phyloP scores from a whole-genome alignment of 2,888 invertebrate genomes.

The Lycocerus yunnanus region DNA sequence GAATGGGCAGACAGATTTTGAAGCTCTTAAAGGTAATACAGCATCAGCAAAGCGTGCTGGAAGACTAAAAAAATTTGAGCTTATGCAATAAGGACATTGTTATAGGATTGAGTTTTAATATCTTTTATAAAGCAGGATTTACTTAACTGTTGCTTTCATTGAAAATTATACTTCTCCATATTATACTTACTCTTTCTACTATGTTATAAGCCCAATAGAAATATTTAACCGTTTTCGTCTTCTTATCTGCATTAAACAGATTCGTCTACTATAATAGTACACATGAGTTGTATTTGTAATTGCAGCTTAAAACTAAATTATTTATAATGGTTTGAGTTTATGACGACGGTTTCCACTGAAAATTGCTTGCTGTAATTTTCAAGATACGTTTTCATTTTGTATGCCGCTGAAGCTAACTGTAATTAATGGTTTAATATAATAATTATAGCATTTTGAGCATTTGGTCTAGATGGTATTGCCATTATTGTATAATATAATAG shows the following conservation, averaged over 20 bases:
- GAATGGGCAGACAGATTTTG: neutral
- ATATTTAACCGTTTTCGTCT: constrained; percentile 7
- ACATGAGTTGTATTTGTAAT: constrained; percentile 3
- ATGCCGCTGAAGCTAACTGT: neutral
- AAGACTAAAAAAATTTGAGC: too few relatives aligned
- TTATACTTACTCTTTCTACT: neutral
- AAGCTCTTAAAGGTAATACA: neutral
- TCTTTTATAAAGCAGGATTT: neutral
- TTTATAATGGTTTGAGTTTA: neutral
- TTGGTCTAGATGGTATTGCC: neutral
- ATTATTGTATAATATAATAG: constrained; percentile 9
- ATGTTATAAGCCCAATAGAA: neutral
- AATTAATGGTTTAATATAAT: neutral
- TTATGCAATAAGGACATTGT: too few relatives aligned
- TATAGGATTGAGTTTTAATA: too few relatives aligned
- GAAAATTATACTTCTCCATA: neutral
- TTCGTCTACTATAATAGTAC: neutral
- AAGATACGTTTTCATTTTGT: neutral
- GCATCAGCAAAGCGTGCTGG: too few relatives aligned
- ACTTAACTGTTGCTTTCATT: neutral
- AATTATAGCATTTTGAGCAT: neutral
- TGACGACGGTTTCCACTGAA: neutral
- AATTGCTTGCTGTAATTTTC: neutral
- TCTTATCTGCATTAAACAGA: constrained; percentile 7
- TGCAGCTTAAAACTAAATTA: neutral